These are phyloP conservation scores for human (Homo sapiens) DNA, from an alignment of 2,113 vertebrate genomes.

Conservation along the genomic window GRCh38 chr1:188963501-188964000, in stretches of 20 bases:
- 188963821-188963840: background rate
- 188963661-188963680: background rate
- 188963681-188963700: background rate
- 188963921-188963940: too few relatives aligned
- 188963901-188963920: background rate
- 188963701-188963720: background rate
- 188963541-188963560: too few relatives aligned
- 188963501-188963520: too few relatives aligned
- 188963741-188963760: background rate
- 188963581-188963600: too few relatives aligned
- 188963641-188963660: background rate
- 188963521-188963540: too few relatives aligned
- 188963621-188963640: background rate
- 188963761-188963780: background rate
- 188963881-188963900: background rate
- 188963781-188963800: background rate
- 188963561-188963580: too few relatives aligned
- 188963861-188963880: background rate
- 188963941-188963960: background rate
- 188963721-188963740: background rate
- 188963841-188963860: background rate
- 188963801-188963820: background rate
- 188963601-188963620: too few relatives aligned
- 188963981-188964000: background rate
- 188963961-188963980: background rate